phyloP scores from a whole-genome alignment of 2,113 vertebrate genomes.

The Tupaia tana region DNA sequence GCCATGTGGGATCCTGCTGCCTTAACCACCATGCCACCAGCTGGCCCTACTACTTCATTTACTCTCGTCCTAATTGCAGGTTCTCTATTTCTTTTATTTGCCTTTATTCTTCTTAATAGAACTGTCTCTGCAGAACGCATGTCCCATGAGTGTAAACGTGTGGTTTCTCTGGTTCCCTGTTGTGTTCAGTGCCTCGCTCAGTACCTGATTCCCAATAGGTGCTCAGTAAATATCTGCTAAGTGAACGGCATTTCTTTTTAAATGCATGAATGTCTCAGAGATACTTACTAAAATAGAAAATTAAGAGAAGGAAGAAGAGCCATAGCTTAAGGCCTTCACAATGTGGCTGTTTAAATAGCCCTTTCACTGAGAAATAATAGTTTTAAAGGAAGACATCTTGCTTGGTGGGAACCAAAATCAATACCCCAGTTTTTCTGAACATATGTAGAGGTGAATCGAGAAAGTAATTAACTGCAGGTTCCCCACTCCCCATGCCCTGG shows the following conservation, averaged over 20 bases:
- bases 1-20: too few species aligned
- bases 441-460: not conserved
- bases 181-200: not conserved
- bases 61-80: not conserved
- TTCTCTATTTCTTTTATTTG: not conserved
- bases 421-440: constrained; percentile 37
- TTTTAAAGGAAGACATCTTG: constrained; percentile 18
- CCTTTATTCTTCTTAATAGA: not conserved
- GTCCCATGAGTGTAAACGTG: not conserved
- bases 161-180: not conserved
- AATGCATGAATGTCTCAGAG: not conserved
- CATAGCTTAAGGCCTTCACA: not conserved
- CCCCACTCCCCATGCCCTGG: not conserved
- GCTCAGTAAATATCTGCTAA: not conserved
- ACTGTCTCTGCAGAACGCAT: not conserved
- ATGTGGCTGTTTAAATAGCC: constrained; percentile 21
- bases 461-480: not conserved
- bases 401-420: constrained; percentile 42
- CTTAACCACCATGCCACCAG: too few species aligned
- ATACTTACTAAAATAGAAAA: not conserved
- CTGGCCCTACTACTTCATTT: not conserved
- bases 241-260: not conserved
- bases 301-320: not conserved
- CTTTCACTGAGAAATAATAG: constrained; percentile 33
- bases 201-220: not conserved